Evolutionary conservation across 1,140 invertebrate genomes (phyloP).

Genomic region (Meteorus sp.): DNA sequence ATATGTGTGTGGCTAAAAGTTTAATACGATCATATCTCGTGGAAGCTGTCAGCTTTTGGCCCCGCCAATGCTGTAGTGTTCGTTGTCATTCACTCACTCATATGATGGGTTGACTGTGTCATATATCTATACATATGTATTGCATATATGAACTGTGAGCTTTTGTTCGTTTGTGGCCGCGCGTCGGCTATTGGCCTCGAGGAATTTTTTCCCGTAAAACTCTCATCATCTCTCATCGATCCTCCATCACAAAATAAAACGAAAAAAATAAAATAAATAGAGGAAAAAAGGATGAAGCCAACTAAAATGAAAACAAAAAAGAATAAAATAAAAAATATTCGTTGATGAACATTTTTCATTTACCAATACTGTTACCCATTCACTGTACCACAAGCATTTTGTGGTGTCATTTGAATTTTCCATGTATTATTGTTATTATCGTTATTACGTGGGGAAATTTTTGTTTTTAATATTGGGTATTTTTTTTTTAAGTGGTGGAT

Average conservation of each 20-base stretch:
- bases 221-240: neutral
- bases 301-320: too few species aligned
- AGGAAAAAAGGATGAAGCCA: too few species aligned
- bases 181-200: neutral
- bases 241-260: too few species aligned
- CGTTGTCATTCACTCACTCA: slow-evolving; percentile 44
- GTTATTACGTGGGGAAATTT: too few species aligned
- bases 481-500: neutral
- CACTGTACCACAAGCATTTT: too few species aligned
- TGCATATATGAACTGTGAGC: neutral
- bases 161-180: slow-evolving; percentile 10
- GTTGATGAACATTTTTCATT: slow-evolving; percentile 10
- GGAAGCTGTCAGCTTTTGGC: slow-evolving; percentile 42
- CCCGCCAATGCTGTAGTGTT: too few species aligned
- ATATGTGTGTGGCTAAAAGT: slow-evolving; percentile 52
- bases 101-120: slow-evolving; percentile 9
- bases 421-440: too few species aligned
- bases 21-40: slow-evolving; percentile 51
- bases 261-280: too few species aligned
- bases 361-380: neutral
- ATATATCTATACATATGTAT: neutral
- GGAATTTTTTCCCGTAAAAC: neutral
- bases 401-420: too few species aligned
- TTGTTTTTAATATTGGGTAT: too few species aligned
- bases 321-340: neutral